Conservation (phyloP, 1,140 invertebrate species). For the Rhizoglyphus robini region DNA sequence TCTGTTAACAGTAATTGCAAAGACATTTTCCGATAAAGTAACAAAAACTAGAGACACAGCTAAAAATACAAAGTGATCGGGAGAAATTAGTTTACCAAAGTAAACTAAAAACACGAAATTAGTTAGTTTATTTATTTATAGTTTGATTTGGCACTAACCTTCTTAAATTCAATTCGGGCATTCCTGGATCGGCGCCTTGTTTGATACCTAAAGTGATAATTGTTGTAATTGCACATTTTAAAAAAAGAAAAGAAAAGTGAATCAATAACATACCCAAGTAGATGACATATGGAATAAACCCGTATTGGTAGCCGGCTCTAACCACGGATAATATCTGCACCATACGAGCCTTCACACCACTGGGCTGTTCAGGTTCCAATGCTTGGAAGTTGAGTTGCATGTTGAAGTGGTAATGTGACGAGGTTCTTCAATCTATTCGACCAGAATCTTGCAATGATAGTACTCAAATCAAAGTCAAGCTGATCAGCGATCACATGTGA, state of each 20-base stretch:
- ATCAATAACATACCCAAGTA: neutral
- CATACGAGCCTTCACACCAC: neutral
- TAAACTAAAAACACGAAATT: neutral
- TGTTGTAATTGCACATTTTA: neutral
- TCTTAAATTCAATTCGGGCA: constrained; percentile 6
- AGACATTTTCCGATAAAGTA: no score
- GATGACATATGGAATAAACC: constrained; percentile 16
- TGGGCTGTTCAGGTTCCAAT: constrained; percentile 1
- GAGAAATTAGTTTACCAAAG: neutral
- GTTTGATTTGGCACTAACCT: neutral
- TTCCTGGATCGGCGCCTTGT: constrained; percentile 8
- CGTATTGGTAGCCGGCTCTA: constrained; percentile 1
- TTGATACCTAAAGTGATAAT: neutral
- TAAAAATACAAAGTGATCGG: no score
- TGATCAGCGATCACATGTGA: no score
- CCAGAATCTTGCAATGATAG: no score
- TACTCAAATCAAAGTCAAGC: no score
- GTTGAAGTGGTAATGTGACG: no score
- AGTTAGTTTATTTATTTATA: neutral
- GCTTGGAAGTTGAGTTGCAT: constrained; percentile 9
- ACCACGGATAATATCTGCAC: neutral
- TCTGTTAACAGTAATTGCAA: no score
- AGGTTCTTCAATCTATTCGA: no score
- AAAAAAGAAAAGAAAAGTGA: neutral
- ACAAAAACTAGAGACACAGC: no score